These are phyloP conservation scores for Myocastor coypus DNA, from an alignment of 2,113 vertebrate species.

Conservation along the genomic window DNA sequence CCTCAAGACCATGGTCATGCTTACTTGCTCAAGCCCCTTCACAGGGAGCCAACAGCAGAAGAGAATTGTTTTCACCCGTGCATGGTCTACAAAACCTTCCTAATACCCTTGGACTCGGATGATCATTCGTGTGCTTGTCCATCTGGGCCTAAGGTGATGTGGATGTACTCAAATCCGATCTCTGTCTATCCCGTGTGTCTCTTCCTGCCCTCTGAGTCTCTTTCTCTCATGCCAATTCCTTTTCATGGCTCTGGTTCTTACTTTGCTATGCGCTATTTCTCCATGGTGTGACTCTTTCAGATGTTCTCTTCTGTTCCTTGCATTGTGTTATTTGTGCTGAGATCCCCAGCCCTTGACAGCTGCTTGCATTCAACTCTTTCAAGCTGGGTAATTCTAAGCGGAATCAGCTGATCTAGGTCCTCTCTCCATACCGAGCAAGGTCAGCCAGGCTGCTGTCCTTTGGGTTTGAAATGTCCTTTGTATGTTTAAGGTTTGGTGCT, in stretches of 20 bases:
- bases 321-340: not conserved
- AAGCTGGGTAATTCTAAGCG: not conserved
- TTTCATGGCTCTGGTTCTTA: not conserved
- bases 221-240: not conserved
- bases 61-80: not conserved
- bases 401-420: not conserved
- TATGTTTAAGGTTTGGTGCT: not conserved
- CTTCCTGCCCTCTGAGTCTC: not conserved
- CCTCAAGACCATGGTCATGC: too few relatives aligned
- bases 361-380: not conserved
- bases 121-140: not conserved
- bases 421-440: not conserved
- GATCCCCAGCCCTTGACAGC: too few relatives aligned
- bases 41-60: not conserved
- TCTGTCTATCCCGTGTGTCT: not conserved
- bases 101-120: not conserved
- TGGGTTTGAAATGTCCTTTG: not conserved
- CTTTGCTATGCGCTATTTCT: not conserved
- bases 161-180: not conserved
- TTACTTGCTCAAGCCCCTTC: not conserved
- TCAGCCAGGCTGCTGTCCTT: not conserved
- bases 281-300: not conserved
- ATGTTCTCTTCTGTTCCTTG: not conserved
- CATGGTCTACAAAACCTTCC: not conserved
- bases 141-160: too few relatives aligned